Percentiles rank a stretch among this genome's conserved stretches.
phyloP scores from a whole-genome alignment of 2,113 vertebrate genomes.

The Bubo bubo region DNA sequence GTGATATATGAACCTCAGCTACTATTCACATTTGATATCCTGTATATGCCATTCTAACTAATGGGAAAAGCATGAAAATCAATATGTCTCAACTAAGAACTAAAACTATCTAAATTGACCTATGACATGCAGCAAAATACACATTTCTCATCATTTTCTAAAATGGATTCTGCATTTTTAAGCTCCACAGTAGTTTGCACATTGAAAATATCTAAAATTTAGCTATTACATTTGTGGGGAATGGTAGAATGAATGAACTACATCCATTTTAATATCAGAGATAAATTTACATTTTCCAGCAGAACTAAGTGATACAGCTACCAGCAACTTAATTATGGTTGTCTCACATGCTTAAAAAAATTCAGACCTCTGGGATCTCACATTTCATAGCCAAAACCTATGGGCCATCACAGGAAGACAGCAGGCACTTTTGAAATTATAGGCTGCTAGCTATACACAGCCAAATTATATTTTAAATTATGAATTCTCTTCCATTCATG shows the following conservation, averaged over 20 bases:
- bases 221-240: background rate
- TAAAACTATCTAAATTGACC: slow-evolving; percentile 76
- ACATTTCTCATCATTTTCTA: slow-evolving; percentile 57
- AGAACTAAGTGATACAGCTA: background rate
- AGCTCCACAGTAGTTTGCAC: background rate
- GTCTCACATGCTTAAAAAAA: background rate
- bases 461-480: background rate
- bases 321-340: background rate
- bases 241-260: background rate
- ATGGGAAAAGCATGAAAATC: slow-evolving; percentile 80
- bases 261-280: background rate
- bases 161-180: slow-evolving; percentile 16
- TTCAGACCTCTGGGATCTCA: background rate
- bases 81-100: slow-evolving; percentile 81
- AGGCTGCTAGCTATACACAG: background rate
- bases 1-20: slow-evolving; percentile 52
- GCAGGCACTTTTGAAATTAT: background rate
- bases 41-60: slow-evolving; percentile 70
- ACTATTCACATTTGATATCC: slow-evolving; percentile 68
- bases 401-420: background rate
- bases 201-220: background rate
- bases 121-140: slow-evolving; percentile 62
- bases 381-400: background rate
- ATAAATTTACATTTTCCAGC: background rate
- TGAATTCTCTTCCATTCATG: background rate